phyloP scores from a whole-genome alignment of 2,888 invertebrate genomes.

The Athalia circularis region DNA sequence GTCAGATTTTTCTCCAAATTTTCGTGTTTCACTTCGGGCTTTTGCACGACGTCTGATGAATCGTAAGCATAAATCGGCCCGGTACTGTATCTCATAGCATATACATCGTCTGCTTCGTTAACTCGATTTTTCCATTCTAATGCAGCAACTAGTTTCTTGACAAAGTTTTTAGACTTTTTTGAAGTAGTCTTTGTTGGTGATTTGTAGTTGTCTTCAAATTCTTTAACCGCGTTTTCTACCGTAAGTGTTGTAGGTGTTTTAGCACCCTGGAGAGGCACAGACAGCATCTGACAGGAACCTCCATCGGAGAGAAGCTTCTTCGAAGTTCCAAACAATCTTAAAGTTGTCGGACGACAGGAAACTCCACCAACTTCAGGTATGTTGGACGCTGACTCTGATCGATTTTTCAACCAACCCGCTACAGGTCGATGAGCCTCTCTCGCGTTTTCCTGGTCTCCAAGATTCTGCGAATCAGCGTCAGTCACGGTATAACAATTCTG shows the following conservation, averaged over 20 bases:
- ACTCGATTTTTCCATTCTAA: slow-evolving; percentile 61
- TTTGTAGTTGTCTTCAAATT: slow-evolving; percentile 19
- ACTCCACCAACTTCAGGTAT: not conserved
- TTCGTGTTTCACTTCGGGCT: not conserved
- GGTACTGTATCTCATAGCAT: not conserved
- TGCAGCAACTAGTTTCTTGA: slow-evolving; percentile 63
- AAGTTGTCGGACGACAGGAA: slow-evolving; percentile 15
- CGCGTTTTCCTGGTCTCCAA: not conserved
- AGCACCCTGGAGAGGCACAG: not conserved
- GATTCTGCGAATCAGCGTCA: slow-evolving; percentile 1
- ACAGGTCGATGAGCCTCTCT: not conserved
- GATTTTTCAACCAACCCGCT: slow-evolving; percentile 10
- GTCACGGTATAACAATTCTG: slow-evolving; percentile 5
- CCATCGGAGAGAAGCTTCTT: slow-evolving; percentile 6
- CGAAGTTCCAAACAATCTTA: slow-evolving; percentile 27
- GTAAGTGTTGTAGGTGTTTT: not conserved
- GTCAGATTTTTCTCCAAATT: not conserved
- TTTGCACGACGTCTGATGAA: not conserved
- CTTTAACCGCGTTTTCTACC: slow-evolving; percentile 25
- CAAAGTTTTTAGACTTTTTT: slow-evolving; percentile 58
- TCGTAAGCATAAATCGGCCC: slow-evolving; percentile 35
- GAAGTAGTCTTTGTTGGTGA: slow-evolving; percentile 22
- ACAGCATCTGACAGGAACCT: not conserved
- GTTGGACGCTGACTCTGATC: slow-evolving; percentile 13
- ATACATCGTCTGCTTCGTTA: slow-evolving; percentile 9